Base-by-base conservation (phyloP, 2,113 vertebrate species). In the Aleadryas rufinucha region DNA sequence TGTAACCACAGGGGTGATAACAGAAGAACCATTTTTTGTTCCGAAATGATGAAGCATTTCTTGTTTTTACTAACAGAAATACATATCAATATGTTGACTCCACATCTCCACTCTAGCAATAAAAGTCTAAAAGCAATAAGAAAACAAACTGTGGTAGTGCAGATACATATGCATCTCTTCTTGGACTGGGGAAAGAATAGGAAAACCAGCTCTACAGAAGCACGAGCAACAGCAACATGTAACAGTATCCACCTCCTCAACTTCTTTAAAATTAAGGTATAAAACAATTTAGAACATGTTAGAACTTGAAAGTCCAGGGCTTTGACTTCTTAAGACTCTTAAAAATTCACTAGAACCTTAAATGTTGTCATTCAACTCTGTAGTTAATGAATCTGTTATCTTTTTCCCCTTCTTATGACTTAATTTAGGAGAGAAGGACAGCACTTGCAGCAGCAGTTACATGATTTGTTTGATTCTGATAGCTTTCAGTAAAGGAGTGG, bases 211-310 rank as follows among this genome's bases (percentile, higher is more conserved):
- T 65, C 45, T 19, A 63, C 2, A 44, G 27, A 68, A 92, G 68
- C 11, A 21, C 0, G 0, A 81, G 12, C 11, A 28, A 61, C 11
- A 78, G 17, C 39, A 75, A 83, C 13, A 27, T 8, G 6, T 8
- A 86, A 24, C 35, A 26, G 10, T 11, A 81, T n/a, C 39, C 14
- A 59, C 39, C 15, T 71, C 61, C 16, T 31, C 16, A 64, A 35
- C 5, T 39, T 47, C 33, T 72, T 78, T 70, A 74, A 93, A 75
- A 66, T 31, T 41, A 79, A 68, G 30, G 15, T 24, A 64, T 7
- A 60, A 76, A 72, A 15, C 17, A 33, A 69, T 41, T 81, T 39
- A 74, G 15, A 66, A 56, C 19, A 63, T 0, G 1, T 41, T 72
- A 61, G 6, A 80, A 69, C 31, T n/a, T 45, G 2, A 18, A 86